Evolutionary conservation across 2,113 vertebrate species (phyloP).

Genomic region (Prunella fulvescens): DNA sequence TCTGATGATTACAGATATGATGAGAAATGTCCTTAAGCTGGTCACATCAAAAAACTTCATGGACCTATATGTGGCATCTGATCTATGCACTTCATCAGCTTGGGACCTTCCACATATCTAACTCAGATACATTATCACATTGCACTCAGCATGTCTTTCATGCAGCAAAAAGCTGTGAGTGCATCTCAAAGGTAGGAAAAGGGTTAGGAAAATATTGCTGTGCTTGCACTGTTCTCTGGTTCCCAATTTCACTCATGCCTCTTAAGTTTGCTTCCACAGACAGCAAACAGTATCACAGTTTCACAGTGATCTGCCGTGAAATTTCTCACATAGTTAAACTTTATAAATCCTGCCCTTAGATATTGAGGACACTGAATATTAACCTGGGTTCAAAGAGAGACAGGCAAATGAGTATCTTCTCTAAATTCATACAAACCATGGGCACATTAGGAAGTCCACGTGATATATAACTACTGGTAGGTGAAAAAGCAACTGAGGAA

Average conservation of each 20-base stretch:
- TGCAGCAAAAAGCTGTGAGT: background rate
- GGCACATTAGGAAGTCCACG: rapidly evolving
- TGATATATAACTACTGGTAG: background rate
- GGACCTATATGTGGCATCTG: background rate
- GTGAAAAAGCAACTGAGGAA: background rate
- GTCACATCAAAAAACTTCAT: background rate
- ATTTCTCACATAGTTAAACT: background rate
- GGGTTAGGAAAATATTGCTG: background rate
- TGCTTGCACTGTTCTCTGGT: background rate
- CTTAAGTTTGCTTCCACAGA: background rate
- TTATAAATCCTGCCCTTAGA: background rate
- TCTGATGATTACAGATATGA: background rate
- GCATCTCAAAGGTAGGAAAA: background rate
- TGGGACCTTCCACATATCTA: background rate
- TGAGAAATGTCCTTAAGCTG: background rate
- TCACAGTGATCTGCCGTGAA: background rate
- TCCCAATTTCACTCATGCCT: background rate
- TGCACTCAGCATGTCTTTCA: background rate
- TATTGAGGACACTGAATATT: background rate
- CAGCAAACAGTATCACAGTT: background rate
- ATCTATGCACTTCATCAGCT: background rate
- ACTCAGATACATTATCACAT: background rate
- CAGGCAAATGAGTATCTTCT: background rate
- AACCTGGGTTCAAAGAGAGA: background rate
- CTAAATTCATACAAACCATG: background rate